A percentile compares a stretch with the other conserved stretches of the same genome.
These are phyloP conservation scores for Ariolimax columbianus DNA, from an alignment of 2,888 invertebrate genomes.

Conservation along the genomic window DNA sequence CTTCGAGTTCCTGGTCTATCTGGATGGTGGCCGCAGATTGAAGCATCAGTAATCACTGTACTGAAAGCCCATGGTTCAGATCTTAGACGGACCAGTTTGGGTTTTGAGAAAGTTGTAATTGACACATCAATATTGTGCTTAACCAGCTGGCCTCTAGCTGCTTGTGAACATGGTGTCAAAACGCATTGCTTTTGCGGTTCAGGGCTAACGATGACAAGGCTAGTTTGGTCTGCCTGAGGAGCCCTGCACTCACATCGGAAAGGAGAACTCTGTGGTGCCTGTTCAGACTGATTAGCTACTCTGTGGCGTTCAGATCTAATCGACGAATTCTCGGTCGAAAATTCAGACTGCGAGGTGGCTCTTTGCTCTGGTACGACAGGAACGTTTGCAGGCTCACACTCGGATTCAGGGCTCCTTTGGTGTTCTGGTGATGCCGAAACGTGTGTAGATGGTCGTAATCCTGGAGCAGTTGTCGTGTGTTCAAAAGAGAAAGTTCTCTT, in stretches of 20 bases:
- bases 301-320: conserved; percentile 2
- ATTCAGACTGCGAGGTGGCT: conserved; percentile 12
- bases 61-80: conserved; percentile 38
- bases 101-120: conserved; percentile 23
- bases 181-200: background rate
- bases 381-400: background rate
- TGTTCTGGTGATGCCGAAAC: conserved; percentile 23
- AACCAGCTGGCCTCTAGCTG: background rate
- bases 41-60: background rate
- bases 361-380: conserved; percentile 18
- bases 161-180: background rate
- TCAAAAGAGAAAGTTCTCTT: conserved; percentile 42
- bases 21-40: background rate
- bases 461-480: conserved; percentile 26
- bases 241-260: background rate
- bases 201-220: background rate
- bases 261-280: background rate
- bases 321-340: background rate
- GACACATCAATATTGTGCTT: conserved; percentile 27
- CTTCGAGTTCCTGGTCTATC: background rate
- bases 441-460: background rate
- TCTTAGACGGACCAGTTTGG: conserved; percentile 42
- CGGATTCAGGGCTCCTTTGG: conserved; percentile 16
- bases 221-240: background rate
- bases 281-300: background rate